Evolutionary conservation across 1,140 invertebrate genomes (phyloP), one percentile per base, ranked within the genome.

Genomic region (Trachelipus rathkii): DNA sequence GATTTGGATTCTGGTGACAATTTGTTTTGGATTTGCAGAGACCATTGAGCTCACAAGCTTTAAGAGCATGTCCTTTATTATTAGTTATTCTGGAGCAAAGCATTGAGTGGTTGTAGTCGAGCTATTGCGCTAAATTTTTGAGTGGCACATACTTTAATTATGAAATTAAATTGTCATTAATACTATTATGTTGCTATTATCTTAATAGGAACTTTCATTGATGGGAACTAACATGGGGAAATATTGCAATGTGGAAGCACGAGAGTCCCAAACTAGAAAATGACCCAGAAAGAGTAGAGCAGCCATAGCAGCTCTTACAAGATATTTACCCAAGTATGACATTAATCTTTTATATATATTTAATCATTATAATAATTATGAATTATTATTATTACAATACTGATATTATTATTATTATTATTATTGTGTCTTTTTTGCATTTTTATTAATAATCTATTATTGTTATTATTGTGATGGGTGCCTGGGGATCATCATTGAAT

Each of bases 1-100:
- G 95, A 93, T 84, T 89, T 97, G 81, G 91, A 96, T 46, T 92
- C 90, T 69, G 94, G 95, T 72, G 95, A 98, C 82, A 98, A 95
- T 86, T 93, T 84, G 88, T 95, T 0, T 84, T 97, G 11, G 89
- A 86, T 78, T 81, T 90, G 79, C 84, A 89, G 84, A 85, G 84
- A 66, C 33, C 75, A 79, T 60, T 75, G 81, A 82, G 75, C 76
- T 72, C n/a, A 74, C 67, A 77, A 81, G 87, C 76, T 77, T 44
- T 74, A 82, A 77, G 92, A 95, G 84, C 87, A 89, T 70, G 92
- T 95, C 80, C 91, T 89, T 15, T 91, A 90, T n/a, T 81, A 86
- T 95, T 19, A 88, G 89, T 60, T 95, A 90, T 83, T 91, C 89
- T 79, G 73, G 83, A 10, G 84, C 85, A 44, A 88, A 87, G 83